Base-by-base conservation (phyloP, 1,140 invertebrate species). In the Dysdera silvatica region DNA sequence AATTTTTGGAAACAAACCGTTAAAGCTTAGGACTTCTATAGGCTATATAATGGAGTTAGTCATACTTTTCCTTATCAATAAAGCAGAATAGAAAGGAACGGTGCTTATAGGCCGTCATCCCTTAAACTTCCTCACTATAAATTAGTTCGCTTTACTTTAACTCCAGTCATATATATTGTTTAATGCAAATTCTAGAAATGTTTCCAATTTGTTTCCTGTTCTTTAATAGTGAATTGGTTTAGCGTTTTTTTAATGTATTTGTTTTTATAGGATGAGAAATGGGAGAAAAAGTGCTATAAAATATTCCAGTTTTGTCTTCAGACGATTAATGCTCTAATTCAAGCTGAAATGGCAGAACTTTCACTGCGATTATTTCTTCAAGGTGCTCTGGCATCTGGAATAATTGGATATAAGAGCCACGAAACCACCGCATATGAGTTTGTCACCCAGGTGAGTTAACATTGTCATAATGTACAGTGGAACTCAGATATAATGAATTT, bases 341-440 rank as follows among this genome's bases (percentile, higher is more conserved):
- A 97, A 74, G 92, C 91, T 0, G 81, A 81, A 69, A 79, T 94
- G 40, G 87, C 93, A 0, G 95, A 99, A 72, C 74, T 99, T 57
- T 91, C 95, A 0, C 77, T 99, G 8, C 82, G 95, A 72, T 75
- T 99, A 24, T 98, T 95, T 77, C 80, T 97, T 3, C 93, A 98
- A 78, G 95, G 94, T 3, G 94, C 95, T 0, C 76, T 97, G 48
- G 90, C 93, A 0, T 91, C 95, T 48, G 89, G 90, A 47, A 85
- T 89, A 75, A 94, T 98, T 55, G 82, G 83, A 5, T 98, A 97
- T 76, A 88, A 94, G 67, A 94, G 95, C 74, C 88, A 92, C 73
- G 94, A 98, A 78, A 91, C 92, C 37, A 87, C 98, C 0, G 93
- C 95, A 0, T 99, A 99, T 77, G 96, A 99, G 76, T 99, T 96